Evolutionary conservation across 2,113 vertebrate genomes (phyloP).

Genomic region (Agelaius phoeniceus): DNA sequence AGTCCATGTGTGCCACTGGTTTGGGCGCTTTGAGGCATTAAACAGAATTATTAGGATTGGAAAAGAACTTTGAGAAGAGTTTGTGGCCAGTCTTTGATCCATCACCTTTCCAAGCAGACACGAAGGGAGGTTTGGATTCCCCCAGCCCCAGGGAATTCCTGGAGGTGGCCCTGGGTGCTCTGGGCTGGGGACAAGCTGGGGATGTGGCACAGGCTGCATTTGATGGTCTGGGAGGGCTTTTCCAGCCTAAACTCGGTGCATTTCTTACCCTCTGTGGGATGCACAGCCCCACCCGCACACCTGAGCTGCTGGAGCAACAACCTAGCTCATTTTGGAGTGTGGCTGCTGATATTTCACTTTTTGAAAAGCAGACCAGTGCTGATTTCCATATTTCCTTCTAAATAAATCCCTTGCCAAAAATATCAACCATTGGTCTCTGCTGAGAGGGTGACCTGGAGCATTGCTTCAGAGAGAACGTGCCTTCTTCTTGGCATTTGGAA

Average conservation of each 20-base stretch:
- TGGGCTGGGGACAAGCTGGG: neutral
- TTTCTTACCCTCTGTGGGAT: neutral
- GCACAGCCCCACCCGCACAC: neutral
- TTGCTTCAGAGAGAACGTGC: neutral
- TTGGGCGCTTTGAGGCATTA: neutral
- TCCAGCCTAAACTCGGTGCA: neutral
- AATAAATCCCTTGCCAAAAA: constrained; percentile 11
- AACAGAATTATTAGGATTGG: neutral
- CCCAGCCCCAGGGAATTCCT: neutral
- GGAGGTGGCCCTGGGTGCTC: neutral
- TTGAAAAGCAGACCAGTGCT: neutral
- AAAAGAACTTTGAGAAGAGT: neutral
- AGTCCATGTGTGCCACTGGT: accelerated
- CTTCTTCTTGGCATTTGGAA: neutral
- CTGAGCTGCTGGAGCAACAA: neutral
- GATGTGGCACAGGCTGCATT: neutral
- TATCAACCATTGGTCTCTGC: neutral
- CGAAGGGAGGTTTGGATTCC: neutral
- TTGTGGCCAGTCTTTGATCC: neutral
- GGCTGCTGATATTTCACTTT: neutral
- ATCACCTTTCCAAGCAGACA: neutral
- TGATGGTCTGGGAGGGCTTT: accelerated
- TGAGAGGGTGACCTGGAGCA: neutral
- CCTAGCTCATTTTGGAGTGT: neutral
- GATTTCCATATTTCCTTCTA: neutral